Percentiles rank a stretch among this genome's conserved stretches.
These are phyloP conservation scores for Muscidifurax raptorellus DNA, from an alignment of 1,140 invertebrate species.

Conservation along the genomic window DNA sequence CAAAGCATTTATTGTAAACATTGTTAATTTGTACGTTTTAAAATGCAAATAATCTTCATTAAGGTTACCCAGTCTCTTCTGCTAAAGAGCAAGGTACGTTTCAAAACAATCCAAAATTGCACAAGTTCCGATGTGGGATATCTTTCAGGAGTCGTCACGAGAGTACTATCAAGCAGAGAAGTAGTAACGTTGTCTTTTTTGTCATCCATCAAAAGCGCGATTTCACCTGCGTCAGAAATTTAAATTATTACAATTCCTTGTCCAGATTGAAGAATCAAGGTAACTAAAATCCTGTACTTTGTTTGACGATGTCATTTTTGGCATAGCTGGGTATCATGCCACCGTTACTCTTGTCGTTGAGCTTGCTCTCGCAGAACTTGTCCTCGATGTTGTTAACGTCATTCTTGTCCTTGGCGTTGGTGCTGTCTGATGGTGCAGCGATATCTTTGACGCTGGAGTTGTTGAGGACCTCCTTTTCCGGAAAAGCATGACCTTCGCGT, in stretches of 20 bases:
- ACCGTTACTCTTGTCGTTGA: slow-evolving; percentile 64
- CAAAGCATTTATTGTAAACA: slow-evolving; percentile 17
- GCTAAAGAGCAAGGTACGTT: slow-evolving; percentile 87
- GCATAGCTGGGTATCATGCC: slow-evolving; percentile 76
- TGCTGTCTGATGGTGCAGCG: slow-evolving; percentile 66
- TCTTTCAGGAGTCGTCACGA: slow-evolving; percentile 79
- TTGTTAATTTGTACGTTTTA: neutral
- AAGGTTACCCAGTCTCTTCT: slow-evolving; percentile 86
- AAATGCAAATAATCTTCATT: neutral
- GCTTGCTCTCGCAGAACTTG: slow-evolving; percentile 75
- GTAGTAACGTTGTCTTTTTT: slow-evolving; percentile 81
- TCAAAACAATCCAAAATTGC: slow-evolving; percentile 89
- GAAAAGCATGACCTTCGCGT: slow-evolving; percentile 79
- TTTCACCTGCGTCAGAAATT: slow-evolving; percentile 69
- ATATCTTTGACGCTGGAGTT: slow-evolving; percentile 71
- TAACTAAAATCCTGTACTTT: slow-evolving; percentile 62
- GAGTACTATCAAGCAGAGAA: slow-evolving; percentile 79
- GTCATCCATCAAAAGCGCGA: slow-evolving; percentile 78
- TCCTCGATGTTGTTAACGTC: slow-evolving; percentile 74
- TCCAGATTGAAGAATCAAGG: neutral
- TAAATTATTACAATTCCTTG: slow-evolving; percentile 51
- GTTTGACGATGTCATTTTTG: slow-evolving; percentile 83
- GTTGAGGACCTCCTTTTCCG: slow-evolving; percentile 80
- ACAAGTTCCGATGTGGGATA: slow-evolving; percentile 86
- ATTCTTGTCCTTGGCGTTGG: slow-evolving; percentile 74